These are phyloP conservation scores for Balaeniceps rex DNA, from an alignment of 2,113 vertebrate species.

Conservation along the genomic window DNA sequence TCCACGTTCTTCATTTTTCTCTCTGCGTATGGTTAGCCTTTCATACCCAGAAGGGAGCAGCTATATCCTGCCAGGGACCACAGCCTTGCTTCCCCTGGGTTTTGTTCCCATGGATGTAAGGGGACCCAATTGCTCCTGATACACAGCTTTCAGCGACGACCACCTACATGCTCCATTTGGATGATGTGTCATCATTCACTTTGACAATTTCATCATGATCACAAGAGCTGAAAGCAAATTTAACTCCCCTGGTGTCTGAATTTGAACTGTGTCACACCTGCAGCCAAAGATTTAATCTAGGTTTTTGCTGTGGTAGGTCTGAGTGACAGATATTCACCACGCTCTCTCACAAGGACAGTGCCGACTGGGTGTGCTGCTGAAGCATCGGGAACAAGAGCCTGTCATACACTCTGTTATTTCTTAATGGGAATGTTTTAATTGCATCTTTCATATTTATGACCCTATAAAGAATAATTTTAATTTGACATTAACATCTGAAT, in stretches of 20 bases:
- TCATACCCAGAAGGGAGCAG: not conserved
- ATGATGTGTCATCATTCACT: not conserved
- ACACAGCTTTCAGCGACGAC: not conserved
- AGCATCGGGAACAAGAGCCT: not conserved
- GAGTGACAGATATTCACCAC: not conserved
- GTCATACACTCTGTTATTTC: not conserved
- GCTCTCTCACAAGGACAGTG: not conserved
- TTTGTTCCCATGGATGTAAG: not conserved
- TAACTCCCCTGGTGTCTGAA: not conserved
- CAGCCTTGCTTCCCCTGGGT: not conserved
- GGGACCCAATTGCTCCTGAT: not conserved
- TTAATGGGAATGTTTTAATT: conserved; percentile 5
- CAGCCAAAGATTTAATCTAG: not conserved
- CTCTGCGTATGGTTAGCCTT: not conserved
- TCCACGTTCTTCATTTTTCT: not conserved
- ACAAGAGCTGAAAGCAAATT: not conserved
- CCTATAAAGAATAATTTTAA: conserved; percentile 32
- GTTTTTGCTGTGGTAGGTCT: not conserved
- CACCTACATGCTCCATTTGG: not conserved
- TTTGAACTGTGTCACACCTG: not conserved
- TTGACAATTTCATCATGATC: not conserved
- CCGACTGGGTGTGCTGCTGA: not conserved
- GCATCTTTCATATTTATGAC: conserved; percentile 56
- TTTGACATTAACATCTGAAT: conserved; percentile 34
- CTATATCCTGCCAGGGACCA: not conserved